Percentiles rank a stretch among this genome's conserved stretches.
These are phyloP conservation scores for Poeciliopsis retropinna DNA, from an alignment of 2,113 vertebrate species.

Conservation along the genomic window DNA sequence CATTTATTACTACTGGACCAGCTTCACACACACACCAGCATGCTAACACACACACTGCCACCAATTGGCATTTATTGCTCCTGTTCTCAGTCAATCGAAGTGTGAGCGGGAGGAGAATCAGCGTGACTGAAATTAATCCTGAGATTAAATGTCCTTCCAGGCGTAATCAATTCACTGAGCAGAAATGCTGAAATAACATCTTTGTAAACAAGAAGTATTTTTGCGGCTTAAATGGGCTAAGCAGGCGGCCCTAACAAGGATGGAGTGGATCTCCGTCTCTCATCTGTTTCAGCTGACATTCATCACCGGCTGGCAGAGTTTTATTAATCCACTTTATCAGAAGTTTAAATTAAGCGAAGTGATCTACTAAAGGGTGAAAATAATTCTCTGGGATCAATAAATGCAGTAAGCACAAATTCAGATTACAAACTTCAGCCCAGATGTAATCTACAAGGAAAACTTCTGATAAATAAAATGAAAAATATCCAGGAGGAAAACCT, in stretches of 20 bases:
- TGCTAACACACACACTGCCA: slow-evolving; percentile 14
- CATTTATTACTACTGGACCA: slow-evolving; percentile 61
- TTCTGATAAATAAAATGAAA: background rate
- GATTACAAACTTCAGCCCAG: background rate
- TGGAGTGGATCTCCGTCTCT: background rate
- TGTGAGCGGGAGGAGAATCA: slow-evolving; percentile 28
- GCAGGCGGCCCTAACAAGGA: background rate
- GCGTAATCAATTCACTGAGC: slow-evolving; percentile 13
- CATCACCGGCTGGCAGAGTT: background rate
- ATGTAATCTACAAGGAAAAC: background rate
- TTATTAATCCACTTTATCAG: background rate
- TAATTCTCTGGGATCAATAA: slow-evolving; percentile 2
- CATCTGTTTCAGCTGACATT: background rate
- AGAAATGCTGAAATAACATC: slow-evolving; percentile 28
- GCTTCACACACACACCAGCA: slow-evolving; percentile 9
- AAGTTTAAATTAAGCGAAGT: background rate
- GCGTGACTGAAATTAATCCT: slow-evolving; percentile 27
- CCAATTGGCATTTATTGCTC: slow-evolving; percentile 34
- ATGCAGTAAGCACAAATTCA: background rate
- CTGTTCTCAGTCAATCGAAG: slow-evolving; percentile 24
- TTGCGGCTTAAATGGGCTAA: slow-evolving; percentile 10
- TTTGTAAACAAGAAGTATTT: slow-evolving; percentile 15
- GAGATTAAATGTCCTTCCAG: slow-evolving; percentile 34
- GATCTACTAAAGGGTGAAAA: background rate
- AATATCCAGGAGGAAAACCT: background rate